Conservation (phyloP, 2,797 vertebrate species). For the Megaceryle alcyon region DNA sequence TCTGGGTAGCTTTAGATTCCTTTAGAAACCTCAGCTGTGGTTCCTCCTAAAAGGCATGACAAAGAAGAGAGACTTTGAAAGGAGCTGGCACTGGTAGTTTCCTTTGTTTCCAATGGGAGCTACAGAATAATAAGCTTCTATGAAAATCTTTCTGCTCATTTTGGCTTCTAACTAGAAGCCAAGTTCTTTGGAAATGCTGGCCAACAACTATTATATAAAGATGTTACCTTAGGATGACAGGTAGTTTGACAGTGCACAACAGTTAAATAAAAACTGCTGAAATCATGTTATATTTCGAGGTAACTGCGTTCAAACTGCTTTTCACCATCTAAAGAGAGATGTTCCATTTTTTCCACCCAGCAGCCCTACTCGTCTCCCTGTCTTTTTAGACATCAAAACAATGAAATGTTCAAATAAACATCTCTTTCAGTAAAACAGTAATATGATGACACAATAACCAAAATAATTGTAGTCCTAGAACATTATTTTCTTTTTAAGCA, state of each 20-base stretch:
- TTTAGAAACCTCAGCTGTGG: not conserved
- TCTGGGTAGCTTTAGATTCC: not conserved
- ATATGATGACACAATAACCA: not conserved
- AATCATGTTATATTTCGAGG: not conserved
- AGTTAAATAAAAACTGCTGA: conserved; percentile 9
- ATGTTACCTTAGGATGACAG: not conserved
- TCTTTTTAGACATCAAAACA: conserved; percentile 14
- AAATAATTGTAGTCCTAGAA: conserved; percentile 44
- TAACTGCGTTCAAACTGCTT: not conserved
- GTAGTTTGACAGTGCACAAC: not conserved
- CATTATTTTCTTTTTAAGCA: conserved; percentile 28
- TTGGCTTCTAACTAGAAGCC: not conserved
- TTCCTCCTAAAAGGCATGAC: not conserved
- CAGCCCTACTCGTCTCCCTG: not conserved
- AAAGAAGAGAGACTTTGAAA: not conserved
- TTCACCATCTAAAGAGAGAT: conserved; percentile 6
- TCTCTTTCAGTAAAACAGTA: not conserved
- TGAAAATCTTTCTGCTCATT: not conserved
- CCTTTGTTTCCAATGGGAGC: not conserved
- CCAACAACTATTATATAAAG: not conserved
- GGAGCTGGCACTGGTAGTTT: not conserved
- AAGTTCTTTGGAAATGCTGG: not conserved
- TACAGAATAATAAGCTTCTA: not conserved
- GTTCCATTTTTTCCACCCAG: not conserved
- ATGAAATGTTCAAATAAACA: not conserved